Percentiles rank a stretch among this genome's conserved stretches.
phyloP scores from a whole-genome alignment of 2,797 vertebrate species.

The Agapornis canus region DNA sequence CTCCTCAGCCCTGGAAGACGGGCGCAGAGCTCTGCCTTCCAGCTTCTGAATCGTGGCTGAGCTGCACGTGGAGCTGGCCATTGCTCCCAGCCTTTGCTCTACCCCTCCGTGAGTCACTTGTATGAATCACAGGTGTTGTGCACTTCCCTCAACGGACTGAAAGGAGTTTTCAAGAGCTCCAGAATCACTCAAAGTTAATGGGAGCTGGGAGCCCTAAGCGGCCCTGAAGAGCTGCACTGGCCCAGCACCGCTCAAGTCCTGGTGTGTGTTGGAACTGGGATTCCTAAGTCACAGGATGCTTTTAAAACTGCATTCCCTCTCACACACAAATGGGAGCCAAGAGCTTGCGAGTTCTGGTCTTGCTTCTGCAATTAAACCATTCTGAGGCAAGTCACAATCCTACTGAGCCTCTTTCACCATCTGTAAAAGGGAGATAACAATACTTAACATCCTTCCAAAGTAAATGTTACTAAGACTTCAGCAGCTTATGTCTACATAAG shows the following conservation, averaged over 20 bases:
- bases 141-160: conserved; percentile 23
- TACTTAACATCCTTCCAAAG: conserved; percentile 40
- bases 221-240: not conserved
- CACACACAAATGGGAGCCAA: conserved; percentile 21
- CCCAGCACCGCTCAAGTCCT: not conserved
- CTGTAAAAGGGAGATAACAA: conserved; percentile 50
- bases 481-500: conserved; percentile 13
- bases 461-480: conserved; percentile 36
- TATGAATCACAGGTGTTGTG: conserved; percentile 51
- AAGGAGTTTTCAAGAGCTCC: conserved; percentile 65
- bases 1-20: not conserved
- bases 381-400: conserved; percentile 26
- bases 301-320: conserved; percentile 35
- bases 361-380: conserved; percentile 49
- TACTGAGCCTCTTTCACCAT: conserved; percentile 47
- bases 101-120: not conserved
- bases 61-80: not conserved
- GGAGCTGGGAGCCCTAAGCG: not conserved
- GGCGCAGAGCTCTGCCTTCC: not conserved
- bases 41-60: conserved; percentile 8
- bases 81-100: not conserved
- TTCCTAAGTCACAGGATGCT: conserved; percentile 31
- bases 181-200: conserved; percentile 63
- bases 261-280: conserved; percentile 12
- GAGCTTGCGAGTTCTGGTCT: conserved; percentile 3